Conservation (phyloP, 35 echinoderm and acorn worm species). For the Chiridota heheva region DNA sequence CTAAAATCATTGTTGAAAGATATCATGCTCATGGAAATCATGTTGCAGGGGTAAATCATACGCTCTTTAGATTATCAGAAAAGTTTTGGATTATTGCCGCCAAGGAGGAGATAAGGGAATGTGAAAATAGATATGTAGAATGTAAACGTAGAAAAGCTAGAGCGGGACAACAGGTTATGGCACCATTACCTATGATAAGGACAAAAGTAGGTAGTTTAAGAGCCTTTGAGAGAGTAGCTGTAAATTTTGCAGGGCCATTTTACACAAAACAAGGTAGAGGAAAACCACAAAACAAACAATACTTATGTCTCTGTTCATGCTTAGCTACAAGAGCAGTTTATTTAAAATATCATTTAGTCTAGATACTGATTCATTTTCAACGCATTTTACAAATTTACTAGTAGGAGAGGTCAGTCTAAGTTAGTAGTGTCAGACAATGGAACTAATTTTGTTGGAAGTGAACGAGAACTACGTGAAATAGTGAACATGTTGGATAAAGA, state of each 20-base stretch:
- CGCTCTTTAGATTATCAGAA: neutral
- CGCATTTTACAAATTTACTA: neutral
- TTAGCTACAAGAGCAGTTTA: constrained; percentile 4
- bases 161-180: constrained; percentile 27
- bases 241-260: constrained; percentile 31
- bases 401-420: too few species aligned
- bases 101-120: constrained; percentile 38
- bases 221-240: constrained; percentile 7
- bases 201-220: neutral
- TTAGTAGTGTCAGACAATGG: too few species aligned
- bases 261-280: constrained; percentile 26
- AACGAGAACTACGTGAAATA: too few species aligned
- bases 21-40: constrained; percentile 44
- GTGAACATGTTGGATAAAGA: too few species aligned
- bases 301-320: constrained; percentile 34
- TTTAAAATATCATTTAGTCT: constrained; percentile 1
- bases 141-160: constrained; percentile 35
- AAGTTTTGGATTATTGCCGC: constrained; percentile 8
- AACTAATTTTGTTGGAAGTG: too few species aligned
- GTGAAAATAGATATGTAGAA: constrained; percentile 15
- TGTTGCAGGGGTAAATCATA: constrained; percentile 25
- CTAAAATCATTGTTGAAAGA: constrained; percentile 27
- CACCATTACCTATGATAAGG: constrained; percentile 22
- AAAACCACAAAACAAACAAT: constrained; percentile 7
- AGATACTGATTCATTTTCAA: neutral